Evolutionary conservation across 1,140 invertebrate genomes (phyloP).

Genomic region (Nymphalis io): DNA sequence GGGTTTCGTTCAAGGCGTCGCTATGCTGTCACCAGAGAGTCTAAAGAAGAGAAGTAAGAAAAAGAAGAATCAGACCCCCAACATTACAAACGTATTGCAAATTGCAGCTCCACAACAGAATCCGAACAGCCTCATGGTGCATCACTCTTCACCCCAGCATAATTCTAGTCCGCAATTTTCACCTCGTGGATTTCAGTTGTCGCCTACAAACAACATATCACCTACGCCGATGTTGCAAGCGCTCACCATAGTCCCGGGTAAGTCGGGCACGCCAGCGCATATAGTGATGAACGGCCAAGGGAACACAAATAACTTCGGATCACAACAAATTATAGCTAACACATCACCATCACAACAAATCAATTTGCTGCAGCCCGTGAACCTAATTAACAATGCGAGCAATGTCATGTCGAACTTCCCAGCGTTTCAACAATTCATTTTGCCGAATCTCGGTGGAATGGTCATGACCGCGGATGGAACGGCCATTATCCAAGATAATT

Average conservation of each 20-base stretch:
- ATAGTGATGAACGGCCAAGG: slow-evolving; percentile 87
- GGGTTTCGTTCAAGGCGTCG: slow-evolving; percentile 79
- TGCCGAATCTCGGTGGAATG: slow-evolving; percentile 89
- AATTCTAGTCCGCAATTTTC: slow-evolving; percentile 83
- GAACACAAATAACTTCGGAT: slow-evolving; percentile 82
- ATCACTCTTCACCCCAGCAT: slow-evolving; percentile 77
- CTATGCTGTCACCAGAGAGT: slow-evolving; percentile 85
- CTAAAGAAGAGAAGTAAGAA: slow-evolving; percentile 88
- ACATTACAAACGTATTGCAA: slow-evolving; percentile 88
- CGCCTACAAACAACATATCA: slow-evolving; percentile 82
- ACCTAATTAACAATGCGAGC: slow-evolving; percentile 86
- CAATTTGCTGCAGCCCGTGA: slow-evolving; percentile 89
- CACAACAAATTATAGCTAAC: slow-evolving; percentile 86
- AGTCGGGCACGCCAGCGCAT: slow-evolving; percentile 85
- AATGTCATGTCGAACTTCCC: slow-evolving; percentile 89
- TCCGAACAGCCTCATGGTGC: slow-evolving; percentile 72
- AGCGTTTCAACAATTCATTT: slow-evolving; percentile 90
- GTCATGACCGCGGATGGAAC: slow-evolving; percentile 88
- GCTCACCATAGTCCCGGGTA: slow-evolving; percentile 88
- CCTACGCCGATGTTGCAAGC: slow-evolving; percentile 86
- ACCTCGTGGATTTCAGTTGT: slow-evolving; percentile 84
- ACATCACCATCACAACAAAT: slow-evolving; percentile 88
- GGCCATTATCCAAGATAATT: slow-evolving; percentile 85
- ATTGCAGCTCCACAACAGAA: slow-evolving; percentile 84
- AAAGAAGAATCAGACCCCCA: slow-evolving; percentile 85